Evolutionary conservation across 2,888 invertebrate species (phyloP), one percentile per base, ranked within the genome.

Genomic region (Sphecodes monilicornis): DNA sequence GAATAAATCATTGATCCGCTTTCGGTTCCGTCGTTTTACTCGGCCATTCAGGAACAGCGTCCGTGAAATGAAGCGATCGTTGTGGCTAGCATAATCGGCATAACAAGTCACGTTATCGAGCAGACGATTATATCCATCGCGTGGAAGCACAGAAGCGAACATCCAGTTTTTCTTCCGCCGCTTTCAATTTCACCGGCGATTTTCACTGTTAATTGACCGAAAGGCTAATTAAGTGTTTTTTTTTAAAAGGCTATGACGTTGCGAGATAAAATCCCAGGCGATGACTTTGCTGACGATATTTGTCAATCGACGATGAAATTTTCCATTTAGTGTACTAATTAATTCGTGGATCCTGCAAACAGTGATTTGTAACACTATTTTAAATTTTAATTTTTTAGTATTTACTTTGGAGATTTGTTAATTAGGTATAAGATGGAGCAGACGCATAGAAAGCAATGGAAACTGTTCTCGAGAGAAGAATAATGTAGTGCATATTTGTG

Each of bases 151-250:
- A 69, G 57, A 71, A 16, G 13, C n/a, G 50, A 46, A 32, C 57
- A 29, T 1, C 29, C 3, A 10, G 68, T 46, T 72, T 69, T 68
- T 57, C 60, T 32, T 22, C n/a, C 39, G 74, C 22, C 29, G 75
- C 86, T 90, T 83, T 89, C 86, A 69, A 86, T 83, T 86, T 82
- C 79, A 75, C 80, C 22, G 73, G 1, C 36, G 50, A 86, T 88
- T 91, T 89, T 90, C 88, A 84, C 88, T 41, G 71, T 80, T 89
- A 88, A 90, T 86, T 88, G 66, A 76, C 41, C 69, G 46, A 11
- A 13, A 75, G n/a, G n/a, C 8, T 10, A 72, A 75, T 79, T 81
- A 74, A 70, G 22, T 13, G 26, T 41, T 43, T 22, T 36, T n/a
- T n/a, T n/a, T n/a, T n/a, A n/a, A n/a, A n/a, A n/a, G n/a, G n/a